phyloP scores from a whole-genome alignment of 2,113 vertebrate species.

The Lanius ludovicianus region DNA sequence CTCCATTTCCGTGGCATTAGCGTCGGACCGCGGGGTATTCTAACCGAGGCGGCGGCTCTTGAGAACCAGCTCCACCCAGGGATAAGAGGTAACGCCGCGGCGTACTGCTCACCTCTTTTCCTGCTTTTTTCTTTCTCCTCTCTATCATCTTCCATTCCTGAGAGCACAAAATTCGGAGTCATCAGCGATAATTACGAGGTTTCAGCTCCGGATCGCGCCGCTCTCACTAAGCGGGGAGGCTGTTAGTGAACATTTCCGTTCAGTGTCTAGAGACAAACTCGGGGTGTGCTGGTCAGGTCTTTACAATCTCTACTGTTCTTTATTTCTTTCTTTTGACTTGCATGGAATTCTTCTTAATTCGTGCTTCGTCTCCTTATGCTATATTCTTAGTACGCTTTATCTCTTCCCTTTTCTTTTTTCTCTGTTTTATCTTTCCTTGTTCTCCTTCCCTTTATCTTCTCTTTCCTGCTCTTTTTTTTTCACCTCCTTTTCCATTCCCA shows the following conservation, averaged over 20 bases:
- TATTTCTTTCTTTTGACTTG: neutral
- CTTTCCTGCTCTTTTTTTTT: neutral
- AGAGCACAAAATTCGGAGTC: accelerated
- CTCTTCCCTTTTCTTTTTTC: neutral
- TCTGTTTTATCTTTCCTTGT: neutral
- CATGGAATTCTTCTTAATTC: neutral
- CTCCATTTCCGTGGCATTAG: no score
- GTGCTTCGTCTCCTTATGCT: neutral
- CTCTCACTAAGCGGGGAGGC: accelerated
- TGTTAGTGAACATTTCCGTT: no score
- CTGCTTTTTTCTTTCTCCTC: no score
- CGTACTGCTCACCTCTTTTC: no score
- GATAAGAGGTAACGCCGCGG: no score
- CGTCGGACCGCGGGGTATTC: no score
- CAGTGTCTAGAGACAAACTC: no score
- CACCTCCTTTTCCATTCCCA: neutral
- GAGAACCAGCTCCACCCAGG: no score
- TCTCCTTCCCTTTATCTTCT: neutral
- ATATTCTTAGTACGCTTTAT: neutral
- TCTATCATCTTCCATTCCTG: no score
- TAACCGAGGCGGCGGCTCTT: no score
- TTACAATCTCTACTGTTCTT: neutral
- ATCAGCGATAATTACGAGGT: neutral
- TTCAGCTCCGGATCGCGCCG: accelerated
- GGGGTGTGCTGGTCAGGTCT: neutral